These are phyloP conservation scores for Strigamia crassipes DNA, from an alignment of 2,888 invertebrate species.

Conservation along the genomic window DNA sequence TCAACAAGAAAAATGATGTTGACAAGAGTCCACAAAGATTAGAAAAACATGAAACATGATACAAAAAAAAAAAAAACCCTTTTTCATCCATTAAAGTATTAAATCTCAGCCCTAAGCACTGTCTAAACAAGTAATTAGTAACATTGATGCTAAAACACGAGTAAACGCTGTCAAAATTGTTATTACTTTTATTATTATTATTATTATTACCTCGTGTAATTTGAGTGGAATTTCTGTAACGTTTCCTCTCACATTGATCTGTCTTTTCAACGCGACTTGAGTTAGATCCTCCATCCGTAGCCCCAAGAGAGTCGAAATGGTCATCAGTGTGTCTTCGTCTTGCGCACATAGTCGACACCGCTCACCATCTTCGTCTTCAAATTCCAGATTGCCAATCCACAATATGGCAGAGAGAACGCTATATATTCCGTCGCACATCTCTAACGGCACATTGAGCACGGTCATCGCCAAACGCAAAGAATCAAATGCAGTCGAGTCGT, in stretches of 20 bases:
- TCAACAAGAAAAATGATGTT: neutral
- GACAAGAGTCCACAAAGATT: neutral
- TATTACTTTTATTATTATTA: too few relatives aligned
- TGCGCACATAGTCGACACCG: constrained; percentile 72
- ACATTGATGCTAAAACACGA: too few relatives aligned
- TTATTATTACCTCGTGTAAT: constrained; percentile 71
- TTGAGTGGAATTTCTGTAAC: constrained; percentile 90
- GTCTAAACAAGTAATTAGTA: neutral
- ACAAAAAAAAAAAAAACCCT: neutral
- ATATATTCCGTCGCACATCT: constrained; percentile 86
- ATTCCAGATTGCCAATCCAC: constrained; percentile 86
- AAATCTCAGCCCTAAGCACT: neutral
- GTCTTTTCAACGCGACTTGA: constrained; percentile 74
- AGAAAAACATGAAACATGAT: neutral
- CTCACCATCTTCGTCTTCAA: constrained; percentile 87
- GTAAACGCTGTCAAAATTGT: too few relatives aligned
- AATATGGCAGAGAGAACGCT: constrained; percentile 84
- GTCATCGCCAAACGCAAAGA: constrained; percentile 85
- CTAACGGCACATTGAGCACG: constrained; percentile 81
- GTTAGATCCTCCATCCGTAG: constrained; percentile 74
- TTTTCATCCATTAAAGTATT: neutral
- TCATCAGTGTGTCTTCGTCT: constrained; percentile 73
- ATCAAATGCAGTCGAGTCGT: constrained; percentile 75
- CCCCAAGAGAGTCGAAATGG: constrained; percentile 74
- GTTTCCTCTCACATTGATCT: constrained; percentile 90